A percentile compares a stretch with the other conserved stretches of the same genome.
Conservation (phyloP, 2,113 vertebrate genomes). For the Sander lucioperca region DNA sequence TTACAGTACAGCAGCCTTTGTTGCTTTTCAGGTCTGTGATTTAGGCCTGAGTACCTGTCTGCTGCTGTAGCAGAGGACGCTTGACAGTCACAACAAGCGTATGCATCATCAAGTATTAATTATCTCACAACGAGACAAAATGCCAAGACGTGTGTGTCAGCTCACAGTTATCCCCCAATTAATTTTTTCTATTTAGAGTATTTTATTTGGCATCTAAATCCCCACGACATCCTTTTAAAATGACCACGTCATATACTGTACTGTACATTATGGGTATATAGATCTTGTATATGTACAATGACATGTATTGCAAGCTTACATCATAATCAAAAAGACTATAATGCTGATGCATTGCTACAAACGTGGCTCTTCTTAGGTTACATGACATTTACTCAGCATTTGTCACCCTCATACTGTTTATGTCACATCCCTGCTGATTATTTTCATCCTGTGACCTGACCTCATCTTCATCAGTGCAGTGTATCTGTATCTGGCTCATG, state of each 20-base stretch:
- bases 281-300: neutral
- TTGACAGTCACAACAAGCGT: constrained; percentile 35
- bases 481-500: neutral
- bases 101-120: constrained; percentile 31
- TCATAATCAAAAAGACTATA: neutral
- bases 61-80: constrained; percentile 12
- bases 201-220: neutral
- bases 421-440: constrained; percentile 9
- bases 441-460: constrained; percentile 25
- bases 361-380: neutral
- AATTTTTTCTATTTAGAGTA: neutral
- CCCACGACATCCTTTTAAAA: neutral
- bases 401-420: neutral
- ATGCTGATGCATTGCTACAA: constrained; percentile 17
- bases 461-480: constrained; percentile 8
- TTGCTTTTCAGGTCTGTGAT: constrained; percentile 26
- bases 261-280: neutral
- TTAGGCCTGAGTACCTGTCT: constrained; percentile 12
- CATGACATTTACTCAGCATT: constrained; percentile 1
- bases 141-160: constrained; percentile 5
- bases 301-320: neutral
- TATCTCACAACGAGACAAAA: constrained; percentile 27
- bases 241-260: neutral
- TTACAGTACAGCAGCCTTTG: constrained; percentile 3
- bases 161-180: neutral